Evolutionary conservation across 2,888 invertebrate species (phyloP).

Genomic region (Mycalesis mineus): DNA sequence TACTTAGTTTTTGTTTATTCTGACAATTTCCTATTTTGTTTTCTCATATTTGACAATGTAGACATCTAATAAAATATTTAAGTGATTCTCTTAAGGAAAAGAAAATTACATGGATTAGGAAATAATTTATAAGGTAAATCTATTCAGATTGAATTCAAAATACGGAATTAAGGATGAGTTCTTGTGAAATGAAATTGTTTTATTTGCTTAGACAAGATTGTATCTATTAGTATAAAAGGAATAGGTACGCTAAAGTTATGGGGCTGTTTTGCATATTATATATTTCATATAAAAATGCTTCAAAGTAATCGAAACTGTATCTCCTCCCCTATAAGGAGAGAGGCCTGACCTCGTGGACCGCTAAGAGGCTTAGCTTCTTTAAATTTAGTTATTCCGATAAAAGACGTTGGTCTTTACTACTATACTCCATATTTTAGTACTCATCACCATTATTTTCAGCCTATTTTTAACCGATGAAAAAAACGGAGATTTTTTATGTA

Average conservation of each 20-base stretch:
- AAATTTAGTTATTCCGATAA: no score
- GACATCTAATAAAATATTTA: not conserved
- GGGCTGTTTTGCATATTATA: constrained; percentile 18
- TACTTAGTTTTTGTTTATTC: no score
- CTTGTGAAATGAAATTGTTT: constrained; percentile 41
- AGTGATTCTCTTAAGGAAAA: not conserved
- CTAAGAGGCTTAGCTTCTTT: no score
- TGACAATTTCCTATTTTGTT: not conserved
- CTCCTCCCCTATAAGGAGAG: no score
- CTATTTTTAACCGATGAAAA: no score
- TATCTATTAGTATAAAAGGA: constrained; percentile 44
- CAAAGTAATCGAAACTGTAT: no score
- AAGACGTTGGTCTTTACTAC: no score
- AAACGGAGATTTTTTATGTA: no score
- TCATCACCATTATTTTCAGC: no score
- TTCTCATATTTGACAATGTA: not conserved
- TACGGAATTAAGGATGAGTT: constrained; percentile 43
- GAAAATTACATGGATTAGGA: not conserved
- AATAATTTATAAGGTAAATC: constrained; percentile 19
- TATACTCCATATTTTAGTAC: no score
- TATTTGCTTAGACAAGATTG: constrained; percentile 39
- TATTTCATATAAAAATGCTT: not conserved
- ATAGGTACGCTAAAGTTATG: constrained; percentile 11
- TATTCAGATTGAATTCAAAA: constrained; percentile 32
- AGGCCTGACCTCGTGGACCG: no score